A percentile compares a stretch with the other conserved stretches of the same genome.
Conservation (phyloP, 2,113 vertebrate genomes). For the Triplophysa siluroides region DNA sequence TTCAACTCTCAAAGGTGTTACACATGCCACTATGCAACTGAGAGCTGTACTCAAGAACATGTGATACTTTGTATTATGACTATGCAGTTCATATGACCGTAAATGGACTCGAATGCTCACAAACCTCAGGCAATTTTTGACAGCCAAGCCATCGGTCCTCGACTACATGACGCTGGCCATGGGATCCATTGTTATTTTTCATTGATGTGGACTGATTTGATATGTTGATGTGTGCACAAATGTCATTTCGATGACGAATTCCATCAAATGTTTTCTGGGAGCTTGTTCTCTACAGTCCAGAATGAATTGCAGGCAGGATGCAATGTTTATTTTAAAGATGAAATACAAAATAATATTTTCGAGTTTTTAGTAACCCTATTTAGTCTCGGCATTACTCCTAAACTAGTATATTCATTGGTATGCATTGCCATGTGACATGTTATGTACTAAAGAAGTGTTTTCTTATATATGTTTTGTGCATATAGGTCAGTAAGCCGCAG, state of each 20-base stretch:
- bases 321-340: slow-evolving; percentile 17
- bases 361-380: background rate
- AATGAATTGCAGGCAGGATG: background rate
- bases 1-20: background rate
- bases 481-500: slow-evolving; percentile 42
- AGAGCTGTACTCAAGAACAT: slow-evolving; percentile 58
- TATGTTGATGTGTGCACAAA: slow-evolving; percentile 2
- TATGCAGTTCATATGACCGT: slow-evolving; percentile 72
- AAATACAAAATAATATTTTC: slow-evolving; percentile 24
- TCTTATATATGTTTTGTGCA: slow-evolving; percentile 39
- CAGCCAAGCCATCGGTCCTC: slow-evolving; percentile 61
- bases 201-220: background rate
- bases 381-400: slow-evolving; percentile 1
- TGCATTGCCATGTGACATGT: slow-evolving; percentile 19
- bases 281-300: background rate
- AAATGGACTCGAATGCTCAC: slow-evolving; percentile 61
- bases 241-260: background rate
- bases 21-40: slow-evolving; percentile 74
- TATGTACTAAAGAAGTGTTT: slow-evolving; percentile 38
- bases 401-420: background rate
- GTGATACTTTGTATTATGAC: slow-evolving; percentile 66
- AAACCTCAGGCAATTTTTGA: slow-evolving; percentile 74
- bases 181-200: background rate
- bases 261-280: background rate
- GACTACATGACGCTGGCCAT: slow-evolving; percentile 1